These are phyloP conservation scores for Notodonta dromedarius DNA, from an alignment of 2,888 invertebrate species.

Conservation along the genomic window DNA sequence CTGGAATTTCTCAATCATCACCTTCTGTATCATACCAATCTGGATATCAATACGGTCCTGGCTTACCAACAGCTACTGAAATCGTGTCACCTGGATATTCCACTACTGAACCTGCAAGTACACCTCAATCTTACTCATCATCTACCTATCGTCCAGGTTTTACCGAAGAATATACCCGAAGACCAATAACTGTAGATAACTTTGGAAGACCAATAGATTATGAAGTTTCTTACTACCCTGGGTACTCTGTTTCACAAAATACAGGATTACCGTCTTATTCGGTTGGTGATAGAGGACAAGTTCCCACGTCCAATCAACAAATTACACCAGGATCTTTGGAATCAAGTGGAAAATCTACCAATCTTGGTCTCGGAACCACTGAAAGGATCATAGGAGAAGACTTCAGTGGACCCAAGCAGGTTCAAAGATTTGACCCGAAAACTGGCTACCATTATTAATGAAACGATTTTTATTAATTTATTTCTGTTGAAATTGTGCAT, in stretches of 20 bases:
- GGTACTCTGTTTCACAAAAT: not conserved
- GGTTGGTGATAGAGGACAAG: not conserved
- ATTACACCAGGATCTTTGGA: not conserved
- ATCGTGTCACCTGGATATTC: not conserved
- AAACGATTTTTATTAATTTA: conserved; percentile 12
- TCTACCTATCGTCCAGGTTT: not conserved
- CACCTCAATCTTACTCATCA: not conserved
- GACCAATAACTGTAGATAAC: conserved; percentile 22
- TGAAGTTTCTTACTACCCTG: conserved; percentile 9
- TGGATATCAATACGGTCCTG: not conserved
- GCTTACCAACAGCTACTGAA: not conserved
- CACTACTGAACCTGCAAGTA: not conserved
- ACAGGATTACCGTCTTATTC: not conserved
- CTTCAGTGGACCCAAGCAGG: conserved; percentile 67
- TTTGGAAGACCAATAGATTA: conserved; percentile 27
- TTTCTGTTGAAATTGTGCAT: not conserved
- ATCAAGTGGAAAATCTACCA: not conserved
- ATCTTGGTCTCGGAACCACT: conserved; percentile 4
- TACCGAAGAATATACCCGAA: not conserved
- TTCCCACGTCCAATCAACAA: not conserved
- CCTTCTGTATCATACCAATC: not conserved
- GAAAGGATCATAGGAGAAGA: conserved; percentile 57
- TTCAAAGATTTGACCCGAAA: conserved; percentile 59
- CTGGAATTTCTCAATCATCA: not conserved
- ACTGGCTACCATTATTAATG: conserved; percentile 69